A percentile compares a stretch with the other conserved stretches of the same genome.
phyloP scores from a whole-genome alignment of 2,797 vertebrate genomes.

The Phoeniculus purpureus region DNA sequence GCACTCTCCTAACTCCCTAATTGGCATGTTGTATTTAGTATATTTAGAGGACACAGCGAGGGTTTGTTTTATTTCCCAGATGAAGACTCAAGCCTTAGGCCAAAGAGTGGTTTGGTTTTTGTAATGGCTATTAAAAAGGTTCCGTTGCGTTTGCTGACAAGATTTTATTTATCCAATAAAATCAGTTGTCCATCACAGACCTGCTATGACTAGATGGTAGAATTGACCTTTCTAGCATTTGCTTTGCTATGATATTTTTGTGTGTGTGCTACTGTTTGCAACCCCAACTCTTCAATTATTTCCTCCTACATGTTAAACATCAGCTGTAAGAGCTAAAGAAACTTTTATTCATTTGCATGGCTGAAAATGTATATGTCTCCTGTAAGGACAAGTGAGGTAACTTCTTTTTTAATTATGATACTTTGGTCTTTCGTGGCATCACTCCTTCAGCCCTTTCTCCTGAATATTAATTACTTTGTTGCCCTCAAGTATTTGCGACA shows the following conservation, averaged over 20 bases:
- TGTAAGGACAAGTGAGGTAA: background rate
- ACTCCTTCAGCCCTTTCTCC: background rate
- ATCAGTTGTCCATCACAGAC: background rate
- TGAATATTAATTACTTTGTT: background rate
- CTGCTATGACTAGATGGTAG: background rate
- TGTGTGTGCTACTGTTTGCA: background rate
- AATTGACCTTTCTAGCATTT: background rate
- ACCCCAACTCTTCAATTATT: background rate
- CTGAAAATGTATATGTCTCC: background rate
- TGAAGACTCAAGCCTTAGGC: background rate
- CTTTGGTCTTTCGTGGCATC: background rate
- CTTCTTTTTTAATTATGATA: background rate
- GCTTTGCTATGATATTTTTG: background rate
- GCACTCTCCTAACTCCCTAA: background rate
- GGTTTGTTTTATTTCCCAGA: background rate
- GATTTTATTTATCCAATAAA: constrained; percentile 3
- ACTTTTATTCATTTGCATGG: background rate
- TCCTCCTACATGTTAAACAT: background rate
- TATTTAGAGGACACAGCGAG: background rate
- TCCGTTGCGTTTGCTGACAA: background rate
- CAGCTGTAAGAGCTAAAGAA: background rate
- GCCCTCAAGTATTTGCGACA: background rate
- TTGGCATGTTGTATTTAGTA: background rate
- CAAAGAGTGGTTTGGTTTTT: background rate
- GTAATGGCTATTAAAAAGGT: background rate